A percentile compares a stretch with the other conserved stretches of the same genome.
Evolutionary conservation across 2,797 vertebrate genomes (phyloP).

Genomic region (Melopsittacus undulatus): DNA sequence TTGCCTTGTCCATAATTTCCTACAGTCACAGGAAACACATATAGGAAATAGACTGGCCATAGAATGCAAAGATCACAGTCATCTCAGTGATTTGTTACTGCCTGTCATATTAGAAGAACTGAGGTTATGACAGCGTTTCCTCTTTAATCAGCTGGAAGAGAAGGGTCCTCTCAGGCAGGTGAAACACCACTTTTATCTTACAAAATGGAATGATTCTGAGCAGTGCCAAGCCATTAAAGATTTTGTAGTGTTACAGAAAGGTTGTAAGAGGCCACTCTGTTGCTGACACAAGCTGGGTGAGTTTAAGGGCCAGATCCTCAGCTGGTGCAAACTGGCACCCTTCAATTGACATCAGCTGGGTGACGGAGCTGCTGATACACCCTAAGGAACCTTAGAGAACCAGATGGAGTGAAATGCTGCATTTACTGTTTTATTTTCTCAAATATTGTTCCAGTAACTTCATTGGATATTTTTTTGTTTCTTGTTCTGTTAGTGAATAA

Average conservation of each 20-base stretch:
- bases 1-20: background rate
- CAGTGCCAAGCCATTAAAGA: constrained; percentile 26
- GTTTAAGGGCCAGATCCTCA: constrained; percentile 30
- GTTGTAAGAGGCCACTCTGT: background rate
- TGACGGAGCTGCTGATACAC: background rate
- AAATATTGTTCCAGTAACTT: background rate
- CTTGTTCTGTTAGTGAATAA: background rate
- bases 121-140: background rate
- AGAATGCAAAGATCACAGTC: constrained; percentile 22
- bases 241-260: constrained; percentile 51
- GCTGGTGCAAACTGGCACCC: background rate
- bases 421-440: background rate
- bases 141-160: constrained; percentile 38
- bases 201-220: constrained; percentile 33
- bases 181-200: constrained; percentile 42
- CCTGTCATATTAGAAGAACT: constrained; percentile 20
- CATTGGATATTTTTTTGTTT: background rate
- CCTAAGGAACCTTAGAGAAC: background rate
- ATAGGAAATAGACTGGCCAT: background rate
- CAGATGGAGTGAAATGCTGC: background rate
- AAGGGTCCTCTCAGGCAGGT: constrained; percentile 16
- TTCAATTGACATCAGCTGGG: background rate
- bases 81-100: constrained; percentile 29
- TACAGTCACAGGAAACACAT: background rate
- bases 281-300: constrained; percentile 3